A percentile compares a stretch with the other conserved stretches of the same genome.
Evolutionary conservation across 2,797 vertebrate species (phyloP).

Genomic region (Varecia variegata): DNA sequence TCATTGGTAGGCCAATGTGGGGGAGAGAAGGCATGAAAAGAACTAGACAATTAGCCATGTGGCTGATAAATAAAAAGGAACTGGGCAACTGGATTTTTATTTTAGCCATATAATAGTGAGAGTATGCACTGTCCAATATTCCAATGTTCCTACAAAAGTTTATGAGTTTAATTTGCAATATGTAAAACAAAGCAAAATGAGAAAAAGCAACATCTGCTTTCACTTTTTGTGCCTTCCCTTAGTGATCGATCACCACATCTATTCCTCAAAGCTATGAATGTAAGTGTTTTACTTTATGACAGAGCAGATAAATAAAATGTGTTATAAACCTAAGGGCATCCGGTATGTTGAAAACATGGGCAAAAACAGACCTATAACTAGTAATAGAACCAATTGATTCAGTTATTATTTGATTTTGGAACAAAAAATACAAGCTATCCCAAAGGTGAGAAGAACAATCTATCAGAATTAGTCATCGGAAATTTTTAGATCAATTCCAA

Average conservation of each 20-base stretch:
- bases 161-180: constrained; percentile 36
- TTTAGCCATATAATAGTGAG: not conserved
- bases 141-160: not conserved
- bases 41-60: not conserved
- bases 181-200: constrained; percentile 52
- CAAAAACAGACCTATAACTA: constrained; percentile 65
- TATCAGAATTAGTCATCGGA: not conserved
- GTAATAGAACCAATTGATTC: constrained; percentile 59
- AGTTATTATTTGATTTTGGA: constrained; percentile 60
- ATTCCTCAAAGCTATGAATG: constrained; percentile 70
- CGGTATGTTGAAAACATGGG: constrained; percentile 67
- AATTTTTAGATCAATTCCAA: not conserved
- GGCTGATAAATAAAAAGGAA: not conserved
- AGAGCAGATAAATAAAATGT: constrained; percentile 77
- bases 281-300: constrained; percentile 67
- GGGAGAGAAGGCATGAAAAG: not conserved
- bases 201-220: constrained; percentile 56
- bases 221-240: constrained; percentile 40
- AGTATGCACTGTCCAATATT: not conserved
- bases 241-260: constrained; percentile 68
- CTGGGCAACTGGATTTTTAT: not conserved
- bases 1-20: not conserved
- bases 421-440: constrained; percentile 54
- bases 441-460: not conserved
- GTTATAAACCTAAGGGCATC: constrained; percentile 70